Conservation (phyloP, 1,140 invertebrate species). For the Trichonephila clavata region DNA sequence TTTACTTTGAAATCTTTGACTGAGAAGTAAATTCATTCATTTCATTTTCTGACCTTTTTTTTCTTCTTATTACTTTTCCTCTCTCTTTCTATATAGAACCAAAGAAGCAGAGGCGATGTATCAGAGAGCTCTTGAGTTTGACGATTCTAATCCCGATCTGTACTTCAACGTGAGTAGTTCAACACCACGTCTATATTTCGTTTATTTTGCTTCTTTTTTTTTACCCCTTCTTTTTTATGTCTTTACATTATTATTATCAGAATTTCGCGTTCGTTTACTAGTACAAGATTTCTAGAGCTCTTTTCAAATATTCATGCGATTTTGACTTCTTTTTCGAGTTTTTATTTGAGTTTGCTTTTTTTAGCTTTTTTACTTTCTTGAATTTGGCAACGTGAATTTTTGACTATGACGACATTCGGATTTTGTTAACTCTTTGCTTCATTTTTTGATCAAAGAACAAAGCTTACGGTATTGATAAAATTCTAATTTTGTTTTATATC, state of each 20-base stretch:
- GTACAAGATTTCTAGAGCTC: constrained; percentile 45
- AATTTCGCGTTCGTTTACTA: constrained; percentile 41
- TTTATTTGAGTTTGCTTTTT: neutral
- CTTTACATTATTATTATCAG: constrained; percentile 50
- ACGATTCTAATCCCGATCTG: constrained; percentile 81
- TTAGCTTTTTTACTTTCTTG: neutral
- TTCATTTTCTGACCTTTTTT: constrained; percentile 55
- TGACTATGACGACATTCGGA: neutral
- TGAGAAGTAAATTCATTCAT: constrained; percentile 73
- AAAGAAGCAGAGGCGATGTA: constrained; percentile 81
- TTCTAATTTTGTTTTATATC: neutral
- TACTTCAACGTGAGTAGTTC: constrained; percentile 81
- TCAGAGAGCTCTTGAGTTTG: constrained; percentile 80
- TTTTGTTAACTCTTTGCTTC: neutral
- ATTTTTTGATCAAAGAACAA: neutral
- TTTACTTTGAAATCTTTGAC: constrained; percentile 52
- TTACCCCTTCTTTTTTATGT: neutral
- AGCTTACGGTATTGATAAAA: neutral
- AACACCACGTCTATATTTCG: neutral
- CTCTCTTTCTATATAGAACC: constrained; percentile 76
- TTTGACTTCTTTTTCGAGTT: neutral
- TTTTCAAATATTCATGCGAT: constrained; percentile 68
- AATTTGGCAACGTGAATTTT: neutral
- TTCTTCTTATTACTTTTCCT: constrained; percentile 33
- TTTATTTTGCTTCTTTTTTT: neutral